Evolutionary conservation across 2,888 invertebrate genomes (phyloP).

Genomic region (Catocala fraxini): DNA sequence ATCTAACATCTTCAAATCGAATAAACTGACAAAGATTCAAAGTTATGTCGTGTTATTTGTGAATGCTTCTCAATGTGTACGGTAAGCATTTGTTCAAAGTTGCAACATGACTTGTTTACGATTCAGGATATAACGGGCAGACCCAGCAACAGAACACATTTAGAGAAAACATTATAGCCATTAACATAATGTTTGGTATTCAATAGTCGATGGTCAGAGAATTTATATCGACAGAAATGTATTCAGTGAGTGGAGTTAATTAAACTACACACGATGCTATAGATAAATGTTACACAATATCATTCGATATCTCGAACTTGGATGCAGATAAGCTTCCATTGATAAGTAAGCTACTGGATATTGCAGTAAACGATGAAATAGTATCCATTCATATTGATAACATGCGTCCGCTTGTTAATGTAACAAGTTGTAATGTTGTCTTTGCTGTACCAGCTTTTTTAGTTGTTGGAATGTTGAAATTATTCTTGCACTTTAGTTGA

Average conservation of each 20-base stretch:
- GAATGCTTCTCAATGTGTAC: conserved; percentile 3
- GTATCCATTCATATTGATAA: too few relatives aligned
- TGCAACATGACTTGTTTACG: conserved; percentile 14
- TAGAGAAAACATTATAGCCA: conserved; percentile 24
- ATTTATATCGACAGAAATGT: conserved; percentile 43
- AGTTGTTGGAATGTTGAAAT: too few relatives aligned
- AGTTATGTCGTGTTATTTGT: conserved; percentile 5
- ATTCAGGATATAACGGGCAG: conserved; percentile 26
- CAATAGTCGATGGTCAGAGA: conserved; percentile 15
- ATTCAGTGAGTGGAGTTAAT: conserved; percentile 35
- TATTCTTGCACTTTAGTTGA: too few relatives aligned
- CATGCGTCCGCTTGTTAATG: too few relatives aligned
- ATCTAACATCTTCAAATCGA: neutral
- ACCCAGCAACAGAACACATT: conserved; percentile 16
- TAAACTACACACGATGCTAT: conserved; percentile 31
- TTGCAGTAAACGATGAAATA: neutral
- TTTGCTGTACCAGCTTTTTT: too few relatives aligned
- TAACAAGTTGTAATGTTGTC: too few relatives aligned
- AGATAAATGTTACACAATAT: conserved; percentile 26
- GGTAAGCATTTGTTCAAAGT: conserved; percentile 13
- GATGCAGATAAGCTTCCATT: neutral
- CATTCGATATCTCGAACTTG: conserved; percentile 7
- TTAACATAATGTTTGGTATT: conserved; percentile 27
- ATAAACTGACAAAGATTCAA: neutral
- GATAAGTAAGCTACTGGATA: neutral